Base-by-base conservation (phyloP, 2,797 vertebrate genomes). In the Malurus leucopterus region DNA sequence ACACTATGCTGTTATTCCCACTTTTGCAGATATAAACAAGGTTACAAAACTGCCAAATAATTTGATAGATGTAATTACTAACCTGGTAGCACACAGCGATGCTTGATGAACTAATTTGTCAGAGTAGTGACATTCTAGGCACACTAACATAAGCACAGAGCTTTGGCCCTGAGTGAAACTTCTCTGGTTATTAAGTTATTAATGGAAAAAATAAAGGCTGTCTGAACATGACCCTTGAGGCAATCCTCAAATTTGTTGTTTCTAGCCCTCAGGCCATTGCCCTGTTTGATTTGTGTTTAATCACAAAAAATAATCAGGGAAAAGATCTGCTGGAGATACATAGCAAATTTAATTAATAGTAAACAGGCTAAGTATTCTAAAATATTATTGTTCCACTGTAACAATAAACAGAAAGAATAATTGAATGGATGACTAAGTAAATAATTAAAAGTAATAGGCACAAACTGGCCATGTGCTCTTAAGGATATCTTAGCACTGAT, bases 231-330 rank as follows among this genome's bases (percentile, higher is more conserved):
- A 79, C 32, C 67, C 82, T 84, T 67, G 46, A 89, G 34, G 47
- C 67, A 76, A 91, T 79, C 73, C n/a, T 86, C 36, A 88, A 11
- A 61, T 91, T 93, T 88, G 68, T 92, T 88, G 69, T 93, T 92
- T 54, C 90, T 67, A 69, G 36, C 69, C 70, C 47, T 80, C 50
- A 85, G 80, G 51, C 47, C 71, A 57, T 41, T 86, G 44, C 61
- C 13, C 26, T 72, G 7, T 83, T 24, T 70, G 40, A 92, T 78
- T 86, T 90, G 47, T 80, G 40, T 70, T 90, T 91, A 84, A 89
- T 70, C 59, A 61, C 21, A 88, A 68, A 82, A 87, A 93, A 88
- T 34, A 92, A 88, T 61, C 54, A 64, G 30, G 76, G 86, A 86
- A 67, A 34, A 75, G 44, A 71, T 69, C 65, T 73, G 54, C 55